Evolutionary conservation across 2,797 vertebrate genomes (phyloP).

Genomic region (Notoglanidium macrostoma): DNA sequence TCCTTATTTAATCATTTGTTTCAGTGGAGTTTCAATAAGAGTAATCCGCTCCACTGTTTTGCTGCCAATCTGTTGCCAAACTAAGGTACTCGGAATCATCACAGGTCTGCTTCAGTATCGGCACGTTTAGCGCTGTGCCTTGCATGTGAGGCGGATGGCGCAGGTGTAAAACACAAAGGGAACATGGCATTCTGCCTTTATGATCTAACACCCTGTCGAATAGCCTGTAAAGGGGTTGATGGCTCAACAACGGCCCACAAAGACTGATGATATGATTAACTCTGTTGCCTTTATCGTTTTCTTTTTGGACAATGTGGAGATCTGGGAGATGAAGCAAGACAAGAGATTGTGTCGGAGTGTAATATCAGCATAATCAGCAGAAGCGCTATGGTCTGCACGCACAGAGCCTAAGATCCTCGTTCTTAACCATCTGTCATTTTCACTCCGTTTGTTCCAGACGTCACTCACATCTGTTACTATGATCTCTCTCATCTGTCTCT

Average conservation of each 20-base stretch:
- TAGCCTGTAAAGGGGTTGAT: constrained; percentile 20
- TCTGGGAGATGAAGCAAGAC: constrained; percentile 38
- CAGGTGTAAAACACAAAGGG: constrained; percentile 27
- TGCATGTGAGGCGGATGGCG: constrained; percentile 9
- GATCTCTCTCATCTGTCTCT: constrained; percentile 44
- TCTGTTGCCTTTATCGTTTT: constrained; percentile 10
- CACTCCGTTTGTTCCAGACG: constrained; percentile 80
- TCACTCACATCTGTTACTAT: constrained; percentile 75
- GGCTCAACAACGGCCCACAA: constrained; percentile 15
- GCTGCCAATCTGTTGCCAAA: neutral
- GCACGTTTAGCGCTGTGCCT: neutral
- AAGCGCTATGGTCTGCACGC: constrained; percentile 10
- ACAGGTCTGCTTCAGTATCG: neutral
- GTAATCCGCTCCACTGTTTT: neutral
- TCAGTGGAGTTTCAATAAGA: neutral
- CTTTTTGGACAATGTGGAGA: constrained; percentile 11
- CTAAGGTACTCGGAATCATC: neutral
- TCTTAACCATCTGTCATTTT: constrained; percentile 77
- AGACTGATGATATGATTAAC: constrained; percentile 42
- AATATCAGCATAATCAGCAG: constrained; percentile 38
- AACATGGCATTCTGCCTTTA: constrained; percentile 24
- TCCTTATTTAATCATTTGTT: neutral
- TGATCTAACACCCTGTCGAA: constrained; percentile 23
- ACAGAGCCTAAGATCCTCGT: constrained; percentile 49
- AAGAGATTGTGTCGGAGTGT: neutral